Conservation (phyloP, 2,797 vertebrate genomes). For the Bucorvus abyssinicus region DNA sequence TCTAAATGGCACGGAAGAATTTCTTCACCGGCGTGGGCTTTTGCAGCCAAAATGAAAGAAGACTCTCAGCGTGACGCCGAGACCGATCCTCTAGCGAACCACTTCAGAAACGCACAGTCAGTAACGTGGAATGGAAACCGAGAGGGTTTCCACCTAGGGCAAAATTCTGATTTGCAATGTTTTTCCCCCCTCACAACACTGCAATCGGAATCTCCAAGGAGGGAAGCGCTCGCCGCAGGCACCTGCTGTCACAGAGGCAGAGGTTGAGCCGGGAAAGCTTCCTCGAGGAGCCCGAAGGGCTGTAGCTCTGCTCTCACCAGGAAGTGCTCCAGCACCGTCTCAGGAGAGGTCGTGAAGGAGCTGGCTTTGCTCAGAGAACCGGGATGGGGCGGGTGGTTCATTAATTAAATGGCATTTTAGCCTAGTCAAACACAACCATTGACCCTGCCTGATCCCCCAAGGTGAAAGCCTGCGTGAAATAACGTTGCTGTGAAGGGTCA, state of each 20-base stretch:
- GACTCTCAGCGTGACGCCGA: neutral
- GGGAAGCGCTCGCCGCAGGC: too few species aligned
- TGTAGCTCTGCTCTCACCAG: neutral
- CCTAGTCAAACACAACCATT: fast-evolving
- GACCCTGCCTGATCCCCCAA: too few species aligned
- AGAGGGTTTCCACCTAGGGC: neutral
- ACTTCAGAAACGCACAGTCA: neutral
- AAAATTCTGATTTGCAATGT: too few species aligned
- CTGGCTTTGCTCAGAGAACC: too few species aligned
- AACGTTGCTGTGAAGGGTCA: fast-evolving
- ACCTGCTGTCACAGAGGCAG: neutral
- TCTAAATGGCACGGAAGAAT: too few species aligned
- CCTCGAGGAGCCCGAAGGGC: neutral
- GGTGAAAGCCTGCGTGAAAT: neutral
- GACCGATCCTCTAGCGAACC: fast-evolving
- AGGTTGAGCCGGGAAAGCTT: neutral
- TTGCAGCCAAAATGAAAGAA: too few species aligned
- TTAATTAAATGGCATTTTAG: neutral
- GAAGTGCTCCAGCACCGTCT: fast-evolving
- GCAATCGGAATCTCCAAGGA: neutral
- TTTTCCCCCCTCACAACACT: too few species aligned
- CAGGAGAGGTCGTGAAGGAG: too few species aligned
- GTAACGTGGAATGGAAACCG: neutral
- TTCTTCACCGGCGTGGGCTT: too few species aligned
- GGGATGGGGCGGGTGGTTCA: too few species aligned